Conservation (phyloP, 2,888 invertebrate genomes). For the Apeira syringaria region DNA sequence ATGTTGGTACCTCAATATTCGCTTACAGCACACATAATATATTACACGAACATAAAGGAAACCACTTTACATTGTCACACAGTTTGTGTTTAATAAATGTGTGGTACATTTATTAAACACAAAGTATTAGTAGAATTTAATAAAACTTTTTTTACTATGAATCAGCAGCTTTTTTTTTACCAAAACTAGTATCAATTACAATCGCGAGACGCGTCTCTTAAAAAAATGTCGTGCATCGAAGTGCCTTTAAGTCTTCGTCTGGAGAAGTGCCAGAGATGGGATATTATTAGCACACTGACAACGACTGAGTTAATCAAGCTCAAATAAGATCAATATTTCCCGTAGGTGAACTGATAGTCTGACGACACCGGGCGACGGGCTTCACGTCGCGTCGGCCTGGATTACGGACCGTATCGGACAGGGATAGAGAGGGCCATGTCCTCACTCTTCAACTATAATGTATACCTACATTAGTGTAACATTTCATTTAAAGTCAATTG, state of each 20-base stretch:
- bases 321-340: slow-evolving; percentile 82
- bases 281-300: slow-evolving; percentile 80
- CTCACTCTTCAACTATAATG: slow-evolving; percentile 37
- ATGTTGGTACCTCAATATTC: too few species aligned
- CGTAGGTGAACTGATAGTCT: slow-evolving; percentile 68
- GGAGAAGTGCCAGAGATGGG: slow-evolving; percentile 73
- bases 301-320: slow-evolving; percentile 81
- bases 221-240: slow-evolving; percentile 77
- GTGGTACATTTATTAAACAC: too few species aligned
- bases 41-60: too few species aligned
- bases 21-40: too few species aligned
- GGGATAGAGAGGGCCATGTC: slow-evolving; percentile 36
- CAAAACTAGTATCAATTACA: slow-evolving; percentile 33
- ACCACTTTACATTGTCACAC: too few species aligned
- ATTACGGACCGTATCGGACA: slow-evolving; percentile 49
- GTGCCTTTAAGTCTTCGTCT: slow-evolving; percentile 80
- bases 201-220: slow-evolving; percentile 63
- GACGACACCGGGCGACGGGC: slow-evolving; percentile 53
- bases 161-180: too few species aligned
- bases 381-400: slow-evolving; percentile 45
- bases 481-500: slow-evolving; percentile 13
- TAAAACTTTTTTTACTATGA: too few species aligned
- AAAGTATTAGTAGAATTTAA: too few species aligned
- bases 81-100: too few species aligned
- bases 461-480: slow-evolving; percentile 34